Evolutionary conservation across 2,888 invertebrate genomes (phyloP), one percentile per base, ranked within the genome.

Genomic region (Rhagophthalmus giganteus): DNA sequence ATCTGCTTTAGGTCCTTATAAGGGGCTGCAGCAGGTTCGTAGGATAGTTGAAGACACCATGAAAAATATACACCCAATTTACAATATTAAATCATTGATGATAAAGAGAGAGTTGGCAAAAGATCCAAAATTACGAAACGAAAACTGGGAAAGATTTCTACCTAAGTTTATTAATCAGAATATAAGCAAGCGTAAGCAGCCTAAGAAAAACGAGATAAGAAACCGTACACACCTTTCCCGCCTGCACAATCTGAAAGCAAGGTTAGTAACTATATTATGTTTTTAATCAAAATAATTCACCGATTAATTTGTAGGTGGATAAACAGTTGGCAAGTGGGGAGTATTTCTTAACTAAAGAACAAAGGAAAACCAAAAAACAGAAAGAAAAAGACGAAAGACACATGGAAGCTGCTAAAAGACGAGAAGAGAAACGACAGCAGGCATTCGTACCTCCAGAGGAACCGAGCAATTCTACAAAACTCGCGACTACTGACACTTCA

Each of bases 1-100:
- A 0, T 84, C 98, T 8, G 91, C 93, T 0, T 78, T 99, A n/a
- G 99, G 99, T 0, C 95, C 98, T 1, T 92, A 95, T 68, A 89
- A 87, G 75, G 98, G 98, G 0, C 73, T 93, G 13, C 84, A 87
- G 46, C 89, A 91, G 73, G 91, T 92, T 0, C 79, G 96, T 45
- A 85, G 89, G 62, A 91, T 99, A 65, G 91, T 93, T 1, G 88
- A 90, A 68, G 98, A 99, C 64, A 96, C 96, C 0, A 97, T 99
- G 97, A 93, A 92, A 70, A 99, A 99, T 74, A 84, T 99, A 44
- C 99, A 99, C 78, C 99, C 99, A 1, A 94, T 99, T 73, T 98
- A 97, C 70, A 97, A 96, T 68, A 95, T 99, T 1, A 92, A 97
- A 78, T 89, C 93, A 1, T 75, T 99, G 38, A 98, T 99, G 97